phyloP scores from a whole-genome alignment of 2,113 vertebrate genomes.

The Poeciliopsis prolifica region DNA sequence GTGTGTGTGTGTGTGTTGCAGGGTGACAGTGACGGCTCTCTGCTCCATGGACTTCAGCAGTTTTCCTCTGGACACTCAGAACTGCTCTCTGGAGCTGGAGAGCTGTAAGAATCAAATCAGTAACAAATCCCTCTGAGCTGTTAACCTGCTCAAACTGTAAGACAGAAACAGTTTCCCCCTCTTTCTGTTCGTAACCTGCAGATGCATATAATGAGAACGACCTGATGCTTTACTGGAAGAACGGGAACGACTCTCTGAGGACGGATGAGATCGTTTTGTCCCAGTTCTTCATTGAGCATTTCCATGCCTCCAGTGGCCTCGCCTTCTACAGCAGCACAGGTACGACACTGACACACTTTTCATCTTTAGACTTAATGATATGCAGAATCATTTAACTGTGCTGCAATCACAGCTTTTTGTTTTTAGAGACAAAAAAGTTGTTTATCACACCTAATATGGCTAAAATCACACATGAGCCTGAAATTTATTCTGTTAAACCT shows the following conservation, averaged over 20 bases:
- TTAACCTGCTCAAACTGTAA: background rate
- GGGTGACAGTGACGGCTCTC: conserved; percentile 90
- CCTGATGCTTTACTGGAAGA: conserved; percentile 94
- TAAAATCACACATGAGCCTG: no score
- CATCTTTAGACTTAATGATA: background rate
- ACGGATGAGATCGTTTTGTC: conserved; percentile 91
- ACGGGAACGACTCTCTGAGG: conserved; percentile 88
- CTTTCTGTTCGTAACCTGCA: conserved; percentile 43
- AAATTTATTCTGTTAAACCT: no score
- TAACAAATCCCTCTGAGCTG: background rate
- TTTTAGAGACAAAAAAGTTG: no score
- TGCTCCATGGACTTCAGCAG: conserved; percentile 95
- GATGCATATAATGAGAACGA: conserved; percentile 93
- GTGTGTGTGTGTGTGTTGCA: conserved; percentile 54
- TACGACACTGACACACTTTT: conserved; percentile 34
- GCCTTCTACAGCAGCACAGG: conserved; percentile 95
- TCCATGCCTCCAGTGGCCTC: conserved; percentile 89
- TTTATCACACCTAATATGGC: no score
- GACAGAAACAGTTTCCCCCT: conserved; percentile 17
- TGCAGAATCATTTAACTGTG: background rate
- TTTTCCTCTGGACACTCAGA: conserved; percentile 94
- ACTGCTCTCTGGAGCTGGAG: conserved; percentile 92
- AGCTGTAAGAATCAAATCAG: conserved; percentile 86
- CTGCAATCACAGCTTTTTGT: no score
- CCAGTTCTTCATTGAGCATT: conserved; percentile 92